These are phyloP conservation scores for Pontoporia blainvillei DNA, from an alignment of 2,113 vertebrate species.

Conservation along the genomic window DNA sequence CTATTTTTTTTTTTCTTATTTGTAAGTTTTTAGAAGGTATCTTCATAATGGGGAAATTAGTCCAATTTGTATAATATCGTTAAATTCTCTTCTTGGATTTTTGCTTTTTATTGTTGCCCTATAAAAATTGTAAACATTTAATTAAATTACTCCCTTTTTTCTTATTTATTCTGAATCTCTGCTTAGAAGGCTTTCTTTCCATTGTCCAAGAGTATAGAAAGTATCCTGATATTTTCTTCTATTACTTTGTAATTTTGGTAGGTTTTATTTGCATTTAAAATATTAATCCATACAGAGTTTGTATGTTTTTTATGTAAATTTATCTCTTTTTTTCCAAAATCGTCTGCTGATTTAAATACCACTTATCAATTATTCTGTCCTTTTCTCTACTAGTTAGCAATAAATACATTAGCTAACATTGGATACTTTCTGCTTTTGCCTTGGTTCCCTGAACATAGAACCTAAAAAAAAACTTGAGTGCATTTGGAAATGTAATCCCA, in stretches of 20 bases:
- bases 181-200: not conserved
- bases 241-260: not conserved
- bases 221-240: constrained; percentile 17
- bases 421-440: not conserved
- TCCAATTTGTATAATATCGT: not conserved
- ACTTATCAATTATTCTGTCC: not conserved
- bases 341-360: not conserved
- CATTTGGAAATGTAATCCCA: not conserved
- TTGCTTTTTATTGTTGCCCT: not conserved
- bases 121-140: not conserved
- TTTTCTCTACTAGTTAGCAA: not conserved
- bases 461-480: not conserved
- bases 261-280: not conserved
- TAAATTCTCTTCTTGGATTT: constrained; percentile 10
- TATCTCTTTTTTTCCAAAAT: not conserved
- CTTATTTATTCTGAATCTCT: not conserved
- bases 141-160: not conserved
- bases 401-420: not conserved
- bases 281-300: not conserved
- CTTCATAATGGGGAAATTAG: not conserved
- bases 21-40: not conserved
- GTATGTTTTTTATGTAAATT: not conserved
- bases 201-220: not conserved
- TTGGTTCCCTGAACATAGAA: not conserved
- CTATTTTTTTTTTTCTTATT: not conserved